Evolutionary conservation across 2,888 invertebrate genomes (phyloP), one percentile per base, ranked within the genome.

Genomic region (Fragum whitleyi): DNA sequence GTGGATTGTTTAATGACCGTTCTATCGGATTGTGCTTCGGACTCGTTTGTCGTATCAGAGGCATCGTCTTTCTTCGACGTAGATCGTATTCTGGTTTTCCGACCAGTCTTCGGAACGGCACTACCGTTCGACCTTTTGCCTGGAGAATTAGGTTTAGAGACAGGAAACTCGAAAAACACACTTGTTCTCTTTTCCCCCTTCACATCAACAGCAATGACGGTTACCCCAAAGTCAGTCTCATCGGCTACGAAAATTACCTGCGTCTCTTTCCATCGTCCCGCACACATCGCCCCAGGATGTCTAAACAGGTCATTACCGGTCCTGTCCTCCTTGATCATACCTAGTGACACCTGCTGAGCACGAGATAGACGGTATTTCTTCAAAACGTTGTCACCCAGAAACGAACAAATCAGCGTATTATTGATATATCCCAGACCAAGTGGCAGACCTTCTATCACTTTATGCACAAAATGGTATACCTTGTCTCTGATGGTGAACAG

Each of bases 401-500:
- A 79, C 19, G 85, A 77, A 53, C 81, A 85, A 19, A 82, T 65
- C n/a, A 85, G 23, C 28, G 79, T 85, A 16, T 82, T 85, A 14
- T 81, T 67, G 2, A 82, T 75, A 51, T 29, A 77, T 0, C 73
- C 80, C 14, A 85, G 39, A 16, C 85, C 79, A 28, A 85, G 70
- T 1, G 84, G 85, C 3, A 76, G 51, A 7, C 77, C 77, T 19
- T 79, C 79, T 9, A 85, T 51, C 1, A 75, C 61, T 7, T 71
- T 65, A n/a, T 85, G 81, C 2, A 85, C 85, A 55, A 80, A 82
- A 55, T 85, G 77, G 21, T 53, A 72, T 2, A 85, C 77, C 53
- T 82, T 81, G 42, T 85, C 85, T 21, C 85, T 65, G 7, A 85
- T 57, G 9, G 85, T 85, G 57, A 85, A 80, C n/a, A 85, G 32